Evolutionary conservation across 2,113 vertebrate genomes (phyloP).

Genomic region (Phainopepla nitens): DNA sequence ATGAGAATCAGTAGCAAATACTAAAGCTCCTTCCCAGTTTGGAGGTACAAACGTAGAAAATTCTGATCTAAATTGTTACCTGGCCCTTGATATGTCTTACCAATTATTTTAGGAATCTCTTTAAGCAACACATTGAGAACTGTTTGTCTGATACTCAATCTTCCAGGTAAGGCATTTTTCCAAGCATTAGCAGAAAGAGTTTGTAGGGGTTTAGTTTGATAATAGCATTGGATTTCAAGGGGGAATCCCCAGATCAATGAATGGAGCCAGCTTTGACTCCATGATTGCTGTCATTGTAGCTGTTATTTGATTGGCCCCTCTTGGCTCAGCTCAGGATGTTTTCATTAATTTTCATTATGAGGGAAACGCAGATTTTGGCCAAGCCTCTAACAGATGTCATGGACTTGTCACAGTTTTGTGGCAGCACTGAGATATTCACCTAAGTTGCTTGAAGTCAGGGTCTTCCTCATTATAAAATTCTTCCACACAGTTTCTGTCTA

Average conservation of each 20-base stretch:
- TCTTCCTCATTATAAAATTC: background rate
- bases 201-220: background rate
- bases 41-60: background rate
- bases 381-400: background rate
- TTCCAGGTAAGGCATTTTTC: background rate
- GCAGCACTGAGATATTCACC: background rate
- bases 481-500: background rate
- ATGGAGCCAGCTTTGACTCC: background rate
- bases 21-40: background rate
- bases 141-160: background rate
- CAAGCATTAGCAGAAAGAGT: background rate
- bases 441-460: background rate
- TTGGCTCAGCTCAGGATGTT: background rate
- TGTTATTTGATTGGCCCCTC: background rate
- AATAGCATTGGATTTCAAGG: background rate
- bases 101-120: background rate
- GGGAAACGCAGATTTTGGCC: background rate
- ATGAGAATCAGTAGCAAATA: background rate
- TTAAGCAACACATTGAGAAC: background rate
- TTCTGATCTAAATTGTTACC: background rate
- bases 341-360: background rate
- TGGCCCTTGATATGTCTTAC: background rate
- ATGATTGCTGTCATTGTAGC: background rate
- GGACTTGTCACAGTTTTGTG: background rate
- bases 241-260: background rate